These are phyloP conservation scores for Eustalomyia histrio DNA, from an alignment of 2,888 invertebrate genomes.

Conservation along the genomic window DNA sequence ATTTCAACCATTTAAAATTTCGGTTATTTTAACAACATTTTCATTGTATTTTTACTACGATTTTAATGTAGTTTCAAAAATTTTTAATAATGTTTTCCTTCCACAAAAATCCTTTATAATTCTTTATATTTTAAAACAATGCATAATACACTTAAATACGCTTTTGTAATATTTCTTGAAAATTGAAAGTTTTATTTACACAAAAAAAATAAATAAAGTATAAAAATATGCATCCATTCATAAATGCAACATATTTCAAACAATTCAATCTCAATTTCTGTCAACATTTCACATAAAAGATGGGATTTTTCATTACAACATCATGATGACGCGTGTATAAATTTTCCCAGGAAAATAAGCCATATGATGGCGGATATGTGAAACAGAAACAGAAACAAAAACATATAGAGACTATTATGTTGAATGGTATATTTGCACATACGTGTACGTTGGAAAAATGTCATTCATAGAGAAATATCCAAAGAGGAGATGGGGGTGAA, in stretches of 20 bases:
- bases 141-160: no score
- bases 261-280: conserved; percentile 27
- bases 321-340: neutral
- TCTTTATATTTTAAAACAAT: no score
- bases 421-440: neutral
- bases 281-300: conserved; percentile 5
- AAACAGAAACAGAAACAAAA: neutral
- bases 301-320: neutral
- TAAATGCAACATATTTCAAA: conserved; percentile 16
- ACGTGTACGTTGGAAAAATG: neutral
- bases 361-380: conserved; percentile 4
- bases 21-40: no score
- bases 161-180: neutral
- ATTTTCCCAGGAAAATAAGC: conserved; percentile 19
- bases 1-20: no score
- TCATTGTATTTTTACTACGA: no score
- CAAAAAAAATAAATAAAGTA: no score
- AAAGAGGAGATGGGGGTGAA: no score
- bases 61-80: no score
- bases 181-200: neutral
- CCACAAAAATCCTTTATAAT: no score
- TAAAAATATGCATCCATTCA: conserved; percentile 4
- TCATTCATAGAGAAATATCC: neutral
- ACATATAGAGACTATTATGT: neutral
- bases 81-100: no score